Evolutionary conservation across 1,140 invertebrate genomes (phyloP).

Genomic region (Tetragonula clypearis): DNA sequence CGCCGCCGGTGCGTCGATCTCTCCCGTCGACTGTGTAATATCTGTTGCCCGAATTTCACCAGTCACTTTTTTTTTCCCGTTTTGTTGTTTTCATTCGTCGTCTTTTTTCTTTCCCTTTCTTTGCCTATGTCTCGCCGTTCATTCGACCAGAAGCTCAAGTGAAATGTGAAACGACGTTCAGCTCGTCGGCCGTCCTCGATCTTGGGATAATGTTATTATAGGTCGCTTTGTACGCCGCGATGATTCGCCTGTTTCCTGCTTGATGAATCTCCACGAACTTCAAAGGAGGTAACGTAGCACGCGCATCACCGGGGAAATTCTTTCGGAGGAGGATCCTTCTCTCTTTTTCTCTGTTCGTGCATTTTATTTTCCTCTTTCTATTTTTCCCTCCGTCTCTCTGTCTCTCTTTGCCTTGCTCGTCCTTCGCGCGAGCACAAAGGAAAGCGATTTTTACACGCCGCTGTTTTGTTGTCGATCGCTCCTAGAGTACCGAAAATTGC

Average conservation of each 20-base stretch:
- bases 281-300: slow-evolving; percentile 47
- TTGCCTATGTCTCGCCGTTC: not conserved
- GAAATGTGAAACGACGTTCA: slow-evolving; percentile 3
- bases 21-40: not conserved
- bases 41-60: not conserved
- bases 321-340: slow-evolving; percentile 30
- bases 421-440: not conserved
- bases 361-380: no score
- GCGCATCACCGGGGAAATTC: not conserved
- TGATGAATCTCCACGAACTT: slow-evolving; percentile 36
- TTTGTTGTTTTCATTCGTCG: not conserved
- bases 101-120: not conserved
- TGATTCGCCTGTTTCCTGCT: slow-evolving; percentile 38
- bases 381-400: not conserved
- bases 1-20: not conserved
- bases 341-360: not conserved
- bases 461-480: not conserved
- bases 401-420: not conserved
- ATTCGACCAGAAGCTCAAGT: not conserved
- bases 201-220: slow-evolving; percentile 26
- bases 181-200: slow-evolving; percentile 1
- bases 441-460: not conserved
- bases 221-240: slow-evolving; percentile 31
- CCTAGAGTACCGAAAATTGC: slow-evolving; percentile 34
- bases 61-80: not conserved